Percentiles rank a stretch among this genome's conserved stretches.
These are phyloP conservation scores for Phrynocephalus versicolor DNA, from an alignment of 2,113 vertebrate species.

Conservation along the genomic window DNA sequence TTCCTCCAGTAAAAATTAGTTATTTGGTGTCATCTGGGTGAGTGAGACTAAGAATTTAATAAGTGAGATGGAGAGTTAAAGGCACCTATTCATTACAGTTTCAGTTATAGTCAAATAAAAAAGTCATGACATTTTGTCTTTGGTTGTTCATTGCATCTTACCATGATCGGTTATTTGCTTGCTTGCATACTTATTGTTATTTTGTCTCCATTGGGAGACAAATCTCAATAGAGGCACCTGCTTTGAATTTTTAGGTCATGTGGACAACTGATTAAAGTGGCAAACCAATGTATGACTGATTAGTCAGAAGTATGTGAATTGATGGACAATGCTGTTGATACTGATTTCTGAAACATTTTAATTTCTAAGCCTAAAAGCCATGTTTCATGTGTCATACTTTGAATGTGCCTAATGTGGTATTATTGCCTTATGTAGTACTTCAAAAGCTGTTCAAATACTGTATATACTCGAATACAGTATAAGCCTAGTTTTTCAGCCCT, in stretches of 20 bases:
- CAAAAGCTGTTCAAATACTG: not conserved
- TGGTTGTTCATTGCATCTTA: too few relatives aligned
- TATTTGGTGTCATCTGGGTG: not conserved
- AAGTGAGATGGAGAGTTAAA: not conserved
- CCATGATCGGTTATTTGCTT: too few relatives aligned
- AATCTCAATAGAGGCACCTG: not conserved
- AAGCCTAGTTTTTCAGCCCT: too few relatives aligned
- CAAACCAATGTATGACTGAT: not conserved
- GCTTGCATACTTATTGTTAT: too few relatives aligned
- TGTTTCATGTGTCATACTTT: not conserved
- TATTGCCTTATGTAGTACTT: not conserved
- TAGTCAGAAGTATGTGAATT: not conserved
- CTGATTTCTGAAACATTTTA: not conserved
- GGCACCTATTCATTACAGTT: not conserved
- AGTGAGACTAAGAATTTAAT: not conserved
- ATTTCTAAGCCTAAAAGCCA: not conserved
- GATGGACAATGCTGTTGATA: not conserved
- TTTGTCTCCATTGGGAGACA: too few relatives aligned
- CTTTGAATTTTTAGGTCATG: not conserved
- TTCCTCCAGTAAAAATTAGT: not conserved
- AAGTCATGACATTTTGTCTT: too few relatives aligned
- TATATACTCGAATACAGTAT: too few relatives aligned
- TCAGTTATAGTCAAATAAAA: too few relatives aligned
- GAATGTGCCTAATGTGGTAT: not conserved
- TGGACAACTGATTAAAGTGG: not conserved